Evolutionary conservation across 2,888 invertebrate species (phyloP).

Genomic region (Isoperla grammatica): DNA sequence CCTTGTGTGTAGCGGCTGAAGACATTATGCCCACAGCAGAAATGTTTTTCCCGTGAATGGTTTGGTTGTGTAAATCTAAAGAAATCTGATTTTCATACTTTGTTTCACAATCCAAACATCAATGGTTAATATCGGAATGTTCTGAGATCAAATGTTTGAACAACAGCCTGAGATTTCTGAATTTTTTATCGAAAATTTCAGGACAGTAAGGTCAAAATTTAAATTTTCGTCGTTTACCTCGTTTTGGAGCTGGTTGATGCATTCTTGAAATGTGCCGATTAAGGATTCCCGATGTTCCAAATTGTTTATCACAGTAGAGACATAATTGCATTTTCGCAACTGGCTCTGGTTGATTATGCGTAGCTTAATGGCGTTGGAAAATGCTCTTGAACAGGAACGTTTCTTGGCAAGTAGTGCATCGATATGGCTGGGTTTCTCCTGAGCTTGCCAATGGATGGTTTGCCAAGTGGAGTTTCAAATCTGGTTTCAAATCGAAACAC

Average conservation of each 20-base stretch:
- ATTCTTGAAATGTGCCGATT: slow-evolving; percentile 26
- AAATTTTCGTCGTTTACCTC: not conserved
- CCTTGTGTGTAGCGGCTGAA: too few relatives aligned
- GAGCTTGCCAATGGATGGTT: slow-evolving; percentile 32
- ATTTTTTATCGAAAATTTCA: not conserved
- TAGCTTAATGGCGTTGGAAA: slow-evolving; percentile 15
- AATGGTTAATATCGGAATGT: slow-evolving; percentile 17
- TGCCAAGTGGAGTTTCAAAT: slow-evolving; percentile 41
- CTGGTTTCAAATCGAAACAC: slow-evolving; percentile 40
- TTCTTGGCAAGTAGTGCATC: slow-evolving; percentile 41
- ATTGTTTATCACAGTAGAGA: slow-evolving; percentile 28
- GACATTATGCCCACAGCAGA: not conserved
- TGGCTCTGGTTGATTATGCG: not conserved
- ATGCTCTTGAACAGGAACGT: slow-evolving; percentile 40
- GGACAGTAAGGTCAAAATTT: not conserved
- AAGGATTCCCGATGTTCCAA: slow-evolving; percentile 23
- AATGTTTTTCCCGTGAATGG: slow-evolving; percentile 8
- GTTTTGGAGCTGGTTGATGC: not conserved
- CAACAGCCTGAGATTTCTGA: not conserved
- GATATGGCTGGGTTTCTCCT: slow-evolving; percentile 35
- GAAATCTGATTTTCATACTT: not conserved
- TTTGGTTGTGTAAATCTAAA: slow-evolving; percentile 10
- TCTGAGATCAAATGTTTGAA: not conserved
- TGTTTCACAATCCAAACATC: slow-evolving; percentile 8
- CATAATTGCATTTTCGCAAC: slow-evolving; percentile 14